These are phyloP conservation scores for Schizopygopsis pylzovi DNA, from an alignment of 2,797 vertebrate species.

Conservation along the genomic window DNA sequence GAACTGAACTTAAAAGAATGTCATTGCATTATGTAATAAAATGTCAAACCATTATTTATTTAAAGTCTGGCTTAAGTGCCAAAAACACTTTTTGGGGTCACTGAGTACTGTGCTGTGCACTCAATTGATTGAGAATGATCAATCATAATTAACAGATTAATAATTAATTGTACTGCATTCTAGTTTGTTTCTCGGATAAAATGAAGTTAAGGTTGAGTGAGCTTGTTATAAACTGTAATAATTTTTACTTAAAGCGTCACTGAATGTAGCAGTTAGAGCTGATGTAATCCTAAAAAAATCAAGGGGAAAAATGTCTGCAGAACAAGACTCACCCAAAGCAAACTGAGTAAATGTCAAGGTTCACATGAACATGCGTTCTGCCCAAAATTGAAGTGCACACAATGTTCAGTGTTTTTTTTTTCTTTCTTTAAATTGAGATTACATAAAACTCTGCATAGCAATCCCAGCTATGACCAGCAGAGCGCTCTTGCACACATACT, in stretches of 20 bases:
- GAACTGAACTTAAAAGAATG: neutral
- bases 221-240: neutral
- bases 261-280: neutral
- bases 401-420: no score
- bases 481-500: neutral
- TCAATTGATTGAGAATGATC: neutral
- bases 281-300: neutral
- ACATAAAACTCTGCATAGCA: slow-evolving; percentile 20
- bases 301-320: neutral
- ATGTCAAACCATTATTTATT: neutral
- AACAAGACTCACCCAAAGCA: neutral
- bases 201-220: neutral
- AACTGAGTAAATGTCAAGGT: no score
- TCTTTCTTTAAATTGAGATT: neutral
- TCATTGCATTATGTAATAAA: no score
- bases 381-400: no score
- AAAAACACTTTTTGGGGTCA: neutral
- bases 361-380: neutral
- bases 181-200: neutral
- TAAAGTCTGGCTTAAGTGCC: neutral
- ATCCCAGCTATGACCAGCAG: slow-evolving; percentile 32
- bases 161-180: neutral
- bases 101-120: neutral
- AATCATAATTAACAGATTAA: neutral
- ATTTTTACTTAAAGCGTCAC: neutral